These are phyloP conservation scores for Anarhynchus alexandrinus DNA, from an alignment of 2,113 vertebrate species.

Conservation along the genomic window DNA sequence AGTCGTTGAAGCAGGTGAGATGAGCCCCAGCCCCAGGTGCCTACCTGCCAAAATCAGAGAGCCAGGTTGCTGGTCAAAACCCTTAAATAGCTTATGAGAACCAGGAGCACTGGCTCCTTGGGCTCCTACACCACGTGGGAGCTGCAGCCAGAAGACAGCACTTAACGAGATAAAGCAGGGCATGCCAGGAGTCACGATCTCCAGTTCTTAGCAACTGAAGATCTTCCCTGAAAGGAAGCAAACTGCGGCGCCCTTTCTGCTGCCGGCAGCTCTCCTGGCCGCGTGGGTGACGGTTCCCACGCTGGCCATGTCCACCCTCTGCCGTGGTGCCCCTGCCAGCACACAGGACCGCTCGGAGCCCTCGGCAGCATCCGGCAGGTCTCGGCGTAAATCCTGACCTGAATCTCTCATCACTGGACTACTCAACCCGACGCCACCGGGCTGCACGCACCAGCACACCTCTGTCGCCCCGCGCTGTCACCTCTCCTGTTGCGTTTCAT, in stretches of 20 bases:
- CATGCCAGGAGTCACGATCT: not conserved
- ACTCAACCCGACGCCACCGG: fast-evolving
- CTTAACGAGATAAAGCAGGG: not conserved
- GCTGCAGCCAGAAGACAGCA: not conserved
- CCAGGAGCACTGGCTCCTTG: not conserved
- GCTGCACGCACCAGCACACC: not conserved
- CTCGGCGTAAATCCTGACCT: not conserved
- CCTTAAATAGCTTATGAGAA: not conserved
- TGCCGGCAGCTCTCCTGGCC: not conserved
- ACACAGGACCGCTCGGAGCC: not conserved
- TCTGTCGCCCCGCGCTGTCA: not conserved
- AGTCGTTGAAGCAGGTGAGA: not conserved
- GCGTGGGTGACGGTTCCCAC: fast-evolving
- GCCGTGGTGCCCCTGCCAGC: not conserved
- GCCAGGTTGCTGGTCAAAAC: not conserved
- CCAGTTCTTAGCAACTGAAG: not conserved
- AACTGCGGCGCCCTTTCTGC: not conserved
- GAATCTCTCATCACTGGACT: not conserved
- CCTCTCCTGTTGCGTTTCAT: not conserved
- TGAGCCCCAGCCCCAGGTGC: not conserved
- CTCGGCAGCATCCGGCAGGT: not conserved
- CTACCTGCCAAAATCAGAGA: not conserved
- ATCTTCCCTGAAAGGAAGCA: not conserved
- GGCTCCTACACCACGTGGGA: not conserved
- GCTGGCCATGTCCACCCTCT: fast-evolving